phyloP scores from a whole-genome alignment of 2,797 vertebrate species.

The Falco cherrug region DNA sequence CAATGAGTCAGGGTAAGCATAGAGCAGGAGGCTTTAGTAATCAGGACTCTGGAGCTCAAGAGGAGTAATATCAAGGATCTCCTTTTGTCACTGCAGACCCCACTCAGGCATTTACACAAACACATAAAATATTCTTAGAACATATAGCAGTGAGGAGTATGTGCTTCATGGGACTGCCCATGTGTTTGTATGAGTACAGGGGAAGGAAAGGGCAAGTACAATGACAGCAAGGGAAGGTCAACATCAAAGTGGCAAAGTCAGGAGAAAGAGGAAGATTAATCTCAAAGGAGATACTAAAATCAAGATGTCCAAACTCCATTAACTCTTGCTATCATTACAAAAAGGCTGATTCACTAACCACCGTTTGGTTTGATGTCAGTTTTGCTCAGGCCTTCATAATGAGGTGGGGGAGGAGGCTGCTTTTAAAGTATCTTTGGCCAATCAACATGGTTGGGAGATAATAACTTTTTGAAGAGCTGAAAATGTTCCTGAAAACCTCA shows the following conservation, averaged over 20 bases:
- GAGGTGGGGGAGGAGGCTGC: background rate
- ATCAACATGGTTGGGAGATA: slow-evolving; percentile 30
- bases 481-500: slow-evolving; percentile 20
- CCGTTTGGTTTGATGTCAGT: slow-evolving; percentile 5
- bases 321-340: background rate
- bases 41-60: background rate
- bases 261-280: background rate
- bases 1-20: background rate
- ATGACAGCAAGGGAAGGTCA: background rate
- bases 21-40: background rate
- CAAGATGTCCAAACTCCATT: background rate
- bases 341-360: background rate
- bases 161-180: background rate
- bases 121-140: background rate
- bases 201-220: background rate
- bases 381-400: slow-evolving; percentile 7
- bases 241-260: background rate
- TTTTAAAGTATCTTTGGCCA: slow-evolving; percentile 47
- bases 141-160: accelerated
- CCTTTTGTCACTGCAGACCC: background rate
- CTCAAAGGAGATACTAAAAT: background rate
- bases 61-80: background rate
- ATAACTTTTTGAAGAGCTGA: slow-evolving; percentile 51
- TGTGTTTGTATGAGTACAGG: background rate
- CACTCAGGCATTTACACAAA: background rate